Evolutionary conservation across 64 coral and sea anemone species (phyloP).

Genomic region (Actinia tenebrosa): DNA sequence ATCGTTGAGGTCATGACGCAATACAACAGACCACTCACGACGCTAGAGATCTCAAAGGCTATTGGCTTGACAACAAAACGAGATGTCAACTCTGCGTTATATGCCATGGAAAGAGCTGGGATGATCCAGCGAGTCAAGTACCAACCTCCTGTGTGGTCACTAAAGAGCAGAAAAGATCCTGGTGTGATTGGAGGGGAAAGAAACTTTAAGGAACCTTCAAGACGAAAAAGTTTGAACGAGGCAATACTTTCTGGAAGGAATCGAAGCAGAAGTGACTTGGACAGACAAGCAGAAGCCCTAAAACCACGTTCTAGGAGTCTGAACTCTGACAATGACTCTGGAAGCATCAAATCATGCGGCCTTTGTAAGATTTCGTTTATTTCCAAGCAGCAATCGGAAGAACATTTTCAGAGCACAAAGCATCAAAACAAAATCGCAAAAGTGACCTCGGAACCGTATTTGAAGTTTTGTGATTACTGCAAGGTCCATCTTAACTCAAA

Average conservation of each 20-base stretch:
- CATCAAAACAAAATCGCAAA: slow-evolving; percentile 59
- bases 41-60: background rate
- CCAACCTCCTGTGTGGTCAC: background rate
- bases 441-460: slow-evolving; percentile 29
- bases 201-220: background rate
- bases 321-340: background rate
- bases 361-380: slow-evolving; percentile 34
- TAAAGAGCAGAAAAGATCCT: background rate
- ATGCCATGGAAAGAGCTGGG: background rate
- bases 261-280: background rate
- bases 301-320: slow-evolving; percentile 12
- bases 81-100: background rate
- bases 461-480: slow-evolving; percentile 41
- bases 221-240: slow-evolving; percentile 16
- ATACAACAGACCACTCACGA: slow-evolving; percentile 14
- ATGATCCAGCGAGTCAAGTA: background rate
- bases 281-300: background rate
- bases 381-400: slow-evolving; percentile 37
- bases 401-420: slow-evolving; percentile 56
- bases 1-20: background rate
- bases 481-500: slow-evolving; percentile 86
- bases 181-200: slow-evolving; percentile 50
- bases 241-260: background rate
- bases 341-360: slow-evolving; percentile 13
- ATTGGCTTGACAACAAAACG: background rate